Conservation (phyloP, 1,140 invertebrate species). For the Chlorops oryzae region DNA sequence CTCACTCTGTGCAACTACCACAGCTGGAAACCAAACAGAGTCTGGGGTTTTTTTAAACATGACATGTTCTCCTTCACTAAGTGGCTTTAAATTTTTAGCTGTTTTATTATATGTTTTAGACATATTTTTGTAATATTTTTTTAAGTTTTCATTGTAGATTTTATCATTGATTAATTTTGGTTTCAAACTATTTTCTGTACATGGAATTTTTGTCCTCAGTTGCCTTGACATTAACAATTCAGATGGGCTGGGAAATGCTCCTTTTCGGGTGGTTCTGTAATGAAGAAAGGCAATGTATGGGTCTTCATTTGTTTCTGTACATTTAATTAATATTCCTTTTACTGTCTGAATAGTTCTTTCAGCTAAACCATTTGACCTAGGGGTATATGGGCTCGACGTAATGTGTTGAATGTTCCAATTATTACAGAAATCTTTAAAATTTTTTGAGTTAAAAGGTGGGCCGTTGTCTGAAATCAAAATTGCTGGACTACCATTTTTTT, state of each 20-base stretch:
- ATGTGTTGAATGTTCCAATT: no score
- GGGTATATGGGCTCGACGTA: no score
- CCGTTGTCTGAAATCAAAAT: conserved; percentile 14
- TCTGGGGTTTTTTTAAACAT: background rate
- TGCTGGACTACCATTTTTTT: no score
- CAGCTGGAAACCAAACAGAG: conserved; percentile 1
- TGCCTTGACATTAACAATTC: background rate
- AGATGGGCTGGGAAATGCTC: no score
- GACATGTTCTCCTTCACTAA: background rate
- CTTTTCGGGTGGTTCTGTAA: no score
- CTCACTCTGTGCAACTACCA: background rate
- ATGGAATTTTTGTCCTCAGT: no score
- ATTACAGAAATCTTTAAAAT: no score
- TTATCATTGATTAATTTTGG: background rate
- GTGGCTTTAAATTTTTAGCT: conserved; percentile 1
- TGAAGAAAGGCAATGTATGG: no score
- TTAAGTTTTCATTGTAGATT: no score
- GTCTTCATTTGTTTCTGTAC: background rate
- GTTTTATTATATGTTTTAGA: background rate
- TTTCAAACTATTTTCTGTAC: background rate
- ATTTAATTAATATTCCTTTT: background rate
- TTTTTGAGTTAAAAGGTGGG: conserved; percentile 9
- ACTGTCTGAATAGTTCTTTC: background rate
- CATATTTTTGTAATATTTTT: no score
- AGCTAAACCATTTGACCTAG: no score